A percentile compares a stretch with the other conserved stretches of the same genome.
These are phyloP conservation scores for Alethe castanea DNA, from an alignment of 2,113 vertebrate genomes.

Conservation along the genomic window DNA sequence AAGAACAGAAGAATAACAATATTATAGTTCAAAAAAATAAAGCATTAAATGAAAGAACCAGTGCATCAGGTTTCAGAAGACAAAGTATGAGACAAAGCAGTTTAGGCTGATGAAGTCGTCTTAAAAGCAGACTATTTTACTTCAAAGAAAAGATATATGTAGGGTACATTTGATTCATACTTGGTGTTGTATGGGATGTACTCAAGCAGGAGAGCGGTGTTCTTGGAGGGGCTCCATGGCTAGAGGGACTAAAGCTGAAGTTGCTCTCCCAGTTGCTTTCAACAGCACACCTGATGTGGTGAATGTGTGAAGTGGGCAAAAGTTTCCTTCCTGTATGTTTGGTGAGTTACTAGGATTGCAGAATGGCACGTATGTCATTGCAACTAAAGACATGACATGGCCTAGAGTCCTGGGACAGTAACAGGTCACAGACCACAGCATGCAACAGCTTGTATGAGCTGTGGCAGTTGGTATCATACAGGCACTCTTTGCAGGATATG, in stretches of 20 bases:
- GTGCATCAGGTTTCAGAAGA: not conserved
- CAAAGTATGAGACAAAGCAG: not conserved
- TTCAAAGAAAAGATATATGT: not conserved
- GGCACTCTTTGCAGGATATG: not conserved
- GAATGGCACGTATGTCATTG: not conserved
- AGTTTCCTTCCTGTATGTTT: not conserved
- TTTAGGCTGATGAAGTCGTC: not conserved
- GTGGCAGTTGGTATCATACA: not conserved
- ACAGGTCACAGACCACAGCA: not conserved
- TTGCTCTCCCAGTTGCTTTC: not conserved
- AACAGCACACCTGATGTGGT: not conserved
- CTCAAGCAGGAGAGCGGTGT: not conserved
- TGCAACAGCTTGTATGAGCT: not conserved
- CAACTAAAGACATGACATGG: not conserved
- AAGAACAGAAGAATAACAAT: not conserved
- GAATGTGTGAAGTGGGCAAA: rapidly evolving
- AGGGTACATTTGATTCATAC: not conserved
- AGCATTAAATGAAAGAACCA: not conserved
- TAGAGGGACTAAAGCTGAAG: not conserved
- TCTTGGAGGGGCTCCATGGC: not conserved
- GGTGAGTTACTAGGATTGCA: not conserved
- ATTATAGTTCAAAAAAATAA: not conserved
- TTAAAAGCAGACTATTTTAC: not conserved
- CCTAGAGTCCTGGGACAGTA: too few species aligned
- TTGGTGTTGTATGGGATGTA: not conserved